Percentiles rank a stretch among this genome's conserved stretches.
Evolutionary conservation across 2,113 vertebrate genomes (phyloP).

Genomic region (Myotis yumanensis): DNA sequence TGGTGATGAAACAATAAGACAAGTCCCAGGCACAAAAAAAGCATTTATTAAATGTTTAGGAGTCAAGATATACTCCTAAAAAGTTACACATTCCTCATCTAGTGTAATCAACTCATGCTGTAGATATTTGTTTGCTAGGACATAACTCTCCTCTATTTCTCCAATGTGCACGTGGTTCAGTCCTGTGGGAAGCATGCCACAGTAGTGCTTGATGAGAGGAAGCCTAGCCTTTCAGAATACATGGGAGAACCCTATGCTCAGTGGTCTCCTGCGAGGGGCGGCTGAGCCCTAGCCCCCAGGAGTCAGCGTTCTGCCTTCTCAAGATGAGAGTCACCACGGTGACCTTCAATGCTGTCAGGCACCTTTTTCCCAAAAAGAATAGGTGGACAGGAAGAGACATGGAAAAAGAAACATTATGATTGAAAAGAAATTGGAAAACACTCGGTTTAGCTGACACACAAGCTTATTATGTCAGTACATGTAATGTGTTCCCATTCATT

Average conservation of each 20-base stretch:
- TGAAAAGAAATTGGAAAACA: slow-evolving; percentile 28
- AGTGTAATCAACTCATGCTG: neutral
- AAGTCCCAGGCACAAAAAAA: neutral
- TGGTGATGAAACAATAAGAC: neutral
- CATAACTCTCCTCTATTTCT: neutral
- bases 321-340: neutral
- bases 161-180: neutral
- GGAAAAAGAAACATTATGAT: neutral
- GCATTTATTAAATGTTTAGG: neutral
- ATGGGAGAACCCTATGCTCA: neutral
- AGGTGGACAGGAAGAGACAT: neutral
- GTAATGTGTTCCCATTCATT: neutral
- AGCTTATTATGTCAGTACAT: neutral
- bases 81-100: neutral
- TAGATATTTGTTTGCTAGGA: slow-evolving; percentile 24
- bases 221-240: neutral
- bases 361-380: neutral
- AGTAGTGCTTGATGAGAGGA: neutral
- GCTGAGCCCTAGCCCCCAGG: neutral
- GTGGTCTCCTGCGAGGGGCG: neutral
- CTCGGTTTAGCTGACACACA: neutral
- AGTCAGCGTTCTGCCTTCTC: neutral
- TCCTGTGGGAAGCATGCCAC: neutral
- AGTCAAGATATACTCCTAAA: neutral
- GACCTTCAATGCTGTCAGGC: neutral